Evolutionary conservation across 2,797 vertebrate genomes (phyloP), one percentile per base, ranked within the genome.

Genomic region (Microchirus variegatus): DNA sequence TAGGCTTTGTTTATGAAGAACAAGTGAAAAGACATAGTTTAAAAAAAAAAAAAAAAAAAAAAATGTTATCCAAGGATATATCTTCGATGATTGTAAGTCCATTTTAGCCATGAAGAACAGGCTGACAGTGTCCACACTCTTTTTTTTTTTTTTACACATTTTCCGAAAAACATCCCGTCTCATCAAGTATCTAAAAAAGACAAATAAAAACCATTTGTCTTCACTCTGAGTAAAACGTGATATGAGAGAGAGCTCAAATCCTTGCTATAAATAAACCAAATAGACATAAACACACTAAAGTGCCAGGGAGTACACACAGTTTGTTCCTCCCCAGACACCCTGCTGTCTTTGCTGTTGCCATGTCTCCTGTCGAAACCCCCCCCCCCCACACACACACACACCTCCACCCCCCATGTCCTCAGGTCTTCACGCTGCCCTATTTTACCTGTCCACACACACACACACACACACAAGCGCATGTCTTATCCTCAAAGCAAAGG

Each of bases 351-450:
- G 52, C 56, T 67, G 19, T 22, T 26, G 19, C 47, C 31, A 60
- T 73, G 67, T 70, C 40, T 73, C 59, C 69, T 67, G 50, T n/a
- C n/a, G n/a, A 73, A 75, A 77, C 52, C 13, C 41, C 53, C 66
- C 71, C 64, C 54, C 47, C n/a, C n/a, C n/a, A n/a, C n/a, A n/a
- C n/a, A n/a, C n/a, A n/a, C n/a, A n/a, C n/a, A n/a, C n/a, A n/a
- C n/a, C n/a, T n/a, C n/a, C n/a, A n/a, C n/a, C 42, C 17, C 14
- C 31, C 5, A 56, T 53, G 67, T 61, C 67, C 69, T 57, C 22
- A 56, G 73, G 79, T 75, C 61, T 12, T 37, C 40, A 63, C 51
- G 59, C 60, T 80, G 73, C 53, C 80, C 82, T 77, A 79, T 71
- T 84, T 81, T 73, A 15, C 41, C 35, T 38, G 41, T 48, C 57